Evolutionary conservation across 2,888 invertebrate genomes (phyloP), one percentile per base, ranked within the genome.

Genomic region (Noctua pronuba): DNA sequence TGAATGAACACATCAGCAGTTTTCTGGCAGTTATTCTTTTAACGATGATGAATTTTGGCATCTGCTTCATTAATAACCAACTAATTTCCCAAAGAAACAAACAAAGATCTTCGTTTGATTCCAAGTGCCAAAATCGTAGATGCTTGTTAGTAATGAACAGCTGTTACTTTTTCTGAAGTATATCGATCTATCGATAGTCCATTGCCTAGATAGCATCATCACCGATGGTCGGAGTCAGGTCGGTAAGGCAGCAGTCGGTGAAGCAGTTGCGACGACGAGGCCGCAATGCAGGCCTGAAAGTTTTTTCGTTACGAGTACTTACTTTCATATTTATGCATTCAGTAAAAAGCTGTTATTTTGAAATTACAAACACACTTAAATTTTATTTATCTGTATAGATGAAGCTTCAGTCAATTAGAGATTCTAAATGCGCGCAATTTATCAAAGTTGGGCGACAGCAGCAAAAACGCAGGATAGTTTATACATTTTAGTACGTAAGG

Each of bases 211-310:
- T 38, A 38, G 31, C 52, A 38, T 31, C 52, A 49, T 24, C 44
- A 69, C 31, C 58, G 35, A 44, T 16, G 10, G 31, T 46, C 55
- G 21, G 64, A 46, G 60, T 41, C 18, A 31, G 10, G 31, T 41
- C 46, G n/a, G 64, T 44, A 44, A 41, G 24, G 46, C n/a, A 55
- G 35, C 31, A 52, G 21, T 52, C 24, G 52, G 52, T 52, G 52
- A 24, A 8, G 46, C 46, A 46, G 49, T 49, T 8, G 75, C 24
- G 18, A 75, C 77, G 81, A 83, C 80, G 83, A 75, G 84, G 75
- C 70, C 44, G 80, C 74, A 88, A 88, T 88, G 86, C 66, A 79
- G 76, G 69, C 46, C 73, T 76, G 88, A 89, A 38, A 10, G 41
- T 41, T 41, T 41, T 41, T 11, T 41, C 41, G 41, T 11, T 41